Base-by-base conservation (phyloP, 2,797 vertebrate genomes). In the Molossus alvarezi region DNA sequence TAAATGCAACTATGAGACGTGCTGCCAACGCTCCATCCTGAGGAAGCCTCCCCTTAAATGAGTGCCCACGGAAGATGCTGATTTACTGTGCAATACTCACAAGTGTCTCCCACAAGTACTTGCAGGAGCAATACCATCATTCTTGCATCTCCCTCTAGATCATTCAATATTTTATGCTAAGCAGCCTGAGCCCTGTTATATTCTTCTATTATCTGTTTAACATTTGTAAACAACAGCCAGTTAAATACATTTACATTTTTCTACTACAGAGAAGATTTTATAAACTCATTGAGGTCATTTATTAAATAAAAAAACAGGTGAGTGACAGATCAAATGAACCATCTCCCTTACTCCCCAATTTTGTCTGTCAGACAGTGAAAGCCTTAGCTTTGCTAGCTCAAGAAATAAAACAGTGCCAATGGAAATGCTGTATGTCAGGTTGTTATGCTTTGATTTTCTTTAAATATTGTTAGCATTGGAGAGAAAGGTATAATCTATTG, bases 1-100 rank as follows among this genome's bases (percentile, higher is more conserved):
- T 97, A 98, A 98, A 98, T 96, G 97, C 89, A 98, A 98, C 98
- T 98, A 98, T 98, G 96, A 98, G 97, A 97, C 88, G 97, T 98
- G 98, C 92, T 98, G 97, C 96, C 51, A 57, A 84, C 5, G 97
- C 96, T 91, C 94, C 23, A 91, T 62, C 94, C 97, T 84, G 96
- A 95, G 98, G 90, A 98, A 87, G 45, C 14, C 79, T 93, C 86
- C 92, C 88, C 72, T 89, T 95, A 88, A 96, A 95, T 20, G 76
- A 94, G 55, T 4, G 75, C 72, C 87, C 91, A 85, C 0, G 15
- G 88, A 91, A 96, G 92, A 85, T 89, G 65, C 80, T 27, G 90
- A 94, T 85, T 95, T 93, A 92, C 94, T 41, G 88, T 92, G 96
- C 94, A 92, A 90, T 48, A 73, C 41, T 93, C 89, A 87, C 84